A percentile compares a stretch with the other conserved stretches of the same genome.
These are phyloP conservation scores for Synanthedon formicaeformis DNA, from an alignment of 2,888 invertebrate genomes.

Conservation along the genomic window DNA sequence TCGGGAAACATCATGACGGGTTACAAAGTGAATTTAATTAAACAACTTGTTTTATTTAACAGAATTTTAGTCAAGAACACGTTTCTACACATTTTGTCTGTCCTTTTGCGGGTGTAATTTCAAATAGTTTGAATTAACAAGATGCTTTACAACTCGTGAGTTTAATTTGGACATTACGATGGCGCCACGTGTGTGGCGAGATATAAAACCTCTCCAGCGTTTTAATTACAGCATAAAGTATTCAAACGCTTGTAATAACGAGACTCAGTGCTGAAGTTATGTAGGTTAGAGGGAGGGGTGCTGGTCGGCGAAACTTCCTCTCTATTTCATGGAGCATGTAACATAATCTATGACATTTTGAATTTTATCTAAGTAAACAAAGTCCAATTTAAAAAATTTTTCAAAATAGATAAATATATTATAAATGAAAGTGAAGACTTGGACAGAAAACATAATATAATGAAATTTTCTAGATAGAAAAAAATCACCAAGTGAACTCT, in stretches of 20 bases:
- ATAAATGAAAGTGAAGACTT: too few species aligned
- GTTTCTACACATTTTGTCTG: background rate
- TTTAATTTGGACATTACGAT: conserved; percentile 7
- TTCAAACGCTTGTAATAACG: conserved; percentile 46
- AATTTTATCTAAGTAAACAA: too few species aligned
- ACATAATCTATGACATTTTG: too few species aligned
- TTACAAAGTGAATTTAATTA: background rate
- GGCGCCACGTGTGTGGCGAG: conserved; percentile 10
- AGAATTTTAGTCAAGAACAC: background rate
- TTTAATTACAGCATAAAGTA: conserved; percentile 55
- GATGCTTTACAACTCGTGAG: background rate
- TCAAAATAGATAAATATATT: too few species aligned
- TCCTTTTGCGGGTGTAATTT: background rate
- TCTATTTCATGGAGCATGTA: too few species aligned
- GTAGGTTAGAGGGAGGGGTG: conserved; percentile 17
- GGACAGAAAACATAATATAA: too few species aligned
- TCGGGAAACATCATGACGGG: background rate
- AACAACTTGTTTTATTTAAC: background rate
- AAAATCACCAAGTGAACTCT: too few species aligned
- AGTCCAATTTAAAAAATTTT: too few species aligned
- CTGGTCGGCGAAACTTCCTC: background rate
- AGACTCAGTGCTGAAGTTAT: conserved; percentile 19
- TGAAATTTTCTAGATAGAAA: too few species aligned
- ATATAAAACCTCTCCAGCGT: conserved; percentile 27
- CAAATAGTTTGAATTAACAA: background rate